These are phyloP conservation scores for Spinibarbus caldwelli DNA, from an alignment of 2,797 vertebrate genomes.

Conservation along the genomic window DNA sequence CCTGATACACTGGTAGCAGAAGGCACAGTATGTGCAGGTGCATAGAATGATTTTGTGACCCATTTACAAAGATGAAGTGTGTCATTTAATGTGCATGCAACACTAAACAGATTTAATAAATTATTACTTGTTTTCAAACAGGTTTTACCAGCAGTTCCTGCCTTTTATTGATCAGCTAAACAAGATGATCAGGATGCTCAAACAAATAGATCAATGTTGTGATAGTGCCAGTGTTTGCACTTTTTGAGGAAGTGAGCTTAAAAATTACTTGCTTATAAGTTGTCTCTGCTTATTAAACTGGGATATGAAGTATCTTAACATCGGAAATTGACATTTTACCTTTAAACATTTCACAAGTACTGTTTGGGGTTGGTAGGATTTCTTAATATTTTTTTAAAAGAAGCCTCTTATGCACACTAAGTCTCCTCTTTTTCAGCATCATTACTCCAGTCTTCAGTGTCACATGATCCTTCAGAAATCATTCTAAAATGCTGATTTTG, in stretches of 20 bases:
- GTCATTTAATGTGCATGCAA: background rate
- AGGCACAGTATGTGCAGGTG: constrained; percentile 2
- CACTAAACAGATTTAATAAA: background rate
- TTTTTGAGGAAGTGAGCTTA: background rate
- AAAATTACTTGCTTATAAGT: background rate
- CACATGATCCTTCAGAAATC: background rate
- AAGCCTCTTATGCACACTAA: background rate
- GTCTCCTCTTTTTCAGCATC: background rate
- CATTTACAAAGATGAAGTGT: background rate
- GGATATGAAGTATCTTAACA: background rate
- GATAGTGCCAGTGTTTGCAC: background rate
- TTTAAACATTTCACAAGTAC: background rate
- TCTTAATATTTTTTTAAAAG: background rate
- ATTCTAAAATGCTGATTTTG: background rate
- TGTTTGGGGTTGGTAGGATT: background rate
- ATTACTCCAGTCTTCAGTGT: background rate
- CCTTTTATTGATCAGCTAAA: background rate
- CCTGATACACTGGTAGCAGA: constrained; percentile 31
- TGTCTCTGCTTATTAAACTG: background rate
- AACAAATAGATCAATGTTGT: background rate
- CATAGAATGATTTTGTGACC: background rate
- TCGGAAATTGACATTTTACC: background rate
- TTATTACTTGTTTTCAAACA: background rate
- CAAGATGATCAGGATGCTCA: background rate
- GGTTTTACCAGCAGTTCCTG: background rate